Conservation (phyloP, 2,888 invertebrate genomes). For the Matsumyia berberina region DNA sequence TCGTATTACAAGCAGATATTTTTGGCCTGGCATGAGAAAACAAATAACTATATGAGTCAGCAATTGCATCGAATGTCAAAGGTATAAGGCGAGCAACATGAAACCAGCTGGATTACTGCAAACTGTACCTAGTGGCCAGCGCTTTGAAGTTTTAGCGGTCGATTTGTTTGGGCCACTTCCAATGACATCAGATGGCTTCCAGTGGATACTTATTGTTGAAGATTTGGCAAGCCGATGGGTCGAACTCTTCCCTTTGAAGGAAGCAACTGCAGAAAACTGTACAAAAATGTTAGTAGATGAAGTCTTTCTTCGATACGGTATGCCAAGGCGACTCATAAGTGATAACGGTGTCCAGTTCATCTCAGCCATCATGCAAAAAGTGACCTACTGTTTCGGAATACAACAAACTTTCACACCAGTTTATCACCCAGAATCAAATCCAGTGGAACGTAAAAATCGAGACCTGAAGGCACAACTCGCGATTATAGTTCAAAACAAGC, state of each 20-base stretch:
- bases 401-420: slow-evolving; percentile 69
- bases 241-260: slow-evolving; percentile 79
- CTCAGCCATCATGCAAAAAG: slow-evolving; percentile 80
- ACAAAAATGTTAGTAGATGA: slow-evolving; percentile 77
- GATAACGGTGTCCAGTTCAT: slow-evolving; percentile 82
- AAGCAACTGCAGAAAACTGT: slow-evolving; percentile 79
- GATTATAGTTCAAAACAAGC: too few species aligned
- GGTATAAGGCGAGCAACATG: slow-evolving; percentile 65
- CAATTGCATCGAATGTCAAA: slow-evolving; percentile 58
- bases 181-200: slow-evolving; percentile 40
- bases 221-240: slow-evolving; percentile 78
- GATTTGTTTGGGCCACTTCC: slow-evolving; percentile 75
- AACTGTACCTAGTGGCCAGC: slow-evolving; percentile 60
- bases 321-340: slow-evolving; percentile 79
- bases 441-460: slow-evolving; percentile 66
- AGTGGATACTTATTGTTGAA: slow-evolving; percentile 78
- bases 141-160: slow-evolving; percentile 71
- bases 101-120: slow-evolving; percentile 74
- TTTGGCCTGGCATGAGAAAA: slow-evolving; percentile 65
- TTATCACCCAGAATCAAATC: slow-evolving; percentile 73
- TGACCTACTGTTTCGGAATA: slow-evolving; percentile 64
- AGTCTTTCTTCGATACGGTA: slow-evolving; percentile 79
- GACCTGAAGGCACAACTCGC: neutral
- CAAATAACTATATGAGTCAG: slow-evolving; percentile 8
- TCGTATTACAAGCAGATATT: slow-evolving; percentile 54